Percentiles rank a stretch among this genome's conserved stretches.
phyloP scores from a whole-genome alignment of 2,797 vertebrate genomes.

The Adelosebastes latens region DNA sequence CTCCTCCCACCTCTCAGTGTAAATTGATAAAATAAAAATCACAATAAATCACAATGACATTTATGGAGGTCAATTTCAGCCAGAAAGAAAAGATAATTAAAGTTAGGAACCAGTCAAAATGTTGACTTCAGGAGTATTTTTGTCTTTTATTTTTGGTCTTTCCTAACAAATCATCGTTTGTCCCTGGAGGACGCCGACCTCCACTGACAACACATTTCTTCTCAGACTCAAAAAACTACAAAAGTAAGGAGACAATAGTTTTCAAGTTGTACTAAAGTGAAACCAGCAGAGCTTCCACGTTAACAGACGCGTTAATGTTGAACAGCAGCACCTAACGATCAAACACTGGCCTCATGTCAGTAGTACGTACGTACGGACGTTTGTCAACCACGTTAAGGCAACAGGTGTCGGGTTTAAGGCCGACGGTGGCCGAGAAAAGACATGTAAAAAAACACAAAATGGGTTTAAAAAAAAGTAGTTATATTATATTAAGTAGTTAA shows the following conservation, averaged over 20 bases:
- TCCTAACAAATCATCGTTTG: background rate
- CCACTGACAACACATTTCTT: background rate
- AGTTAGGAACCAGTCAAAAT: background rate
- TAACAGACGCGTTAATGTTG: background rate
- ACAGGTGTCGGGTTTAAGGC: conserved; percentile 49
- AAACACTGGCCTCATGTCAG: conserved; percentile 11
- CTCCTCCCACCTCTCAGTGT: conserved; percentile 2
- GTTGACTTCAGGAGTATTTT: too few relatives aligned
- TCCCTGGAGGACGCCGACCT: background rate
- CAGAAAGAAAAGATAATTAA: background rate
- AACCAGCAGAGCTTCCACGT: background rate
- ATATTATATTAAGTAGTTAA: too few relatives aligned
- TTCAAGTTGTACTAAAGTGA: background rate
- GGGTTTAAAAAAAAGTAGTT: background rate
- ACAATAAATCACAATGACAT: background rate
- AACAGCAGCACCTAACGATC: background rate
- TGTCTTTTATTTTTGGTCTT: background rate
- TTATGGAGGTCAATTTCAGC: background rate
- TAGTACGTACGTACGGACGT: background rate
- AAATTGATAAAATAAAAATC: background rate
- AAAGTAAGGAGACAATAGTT: background rate
- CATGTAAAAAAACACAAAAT: background rate
- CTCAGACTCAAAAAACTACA: background rate
- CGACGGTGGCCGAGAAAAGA: background rate
- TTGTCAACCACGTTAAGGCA: conserved; percentile 50